A percentile compares a stretch with the other conserved stretches of the same genome.
Conservation (phyloP, 2,888 invertebrate species). For the Torymus texanus region DNA sequence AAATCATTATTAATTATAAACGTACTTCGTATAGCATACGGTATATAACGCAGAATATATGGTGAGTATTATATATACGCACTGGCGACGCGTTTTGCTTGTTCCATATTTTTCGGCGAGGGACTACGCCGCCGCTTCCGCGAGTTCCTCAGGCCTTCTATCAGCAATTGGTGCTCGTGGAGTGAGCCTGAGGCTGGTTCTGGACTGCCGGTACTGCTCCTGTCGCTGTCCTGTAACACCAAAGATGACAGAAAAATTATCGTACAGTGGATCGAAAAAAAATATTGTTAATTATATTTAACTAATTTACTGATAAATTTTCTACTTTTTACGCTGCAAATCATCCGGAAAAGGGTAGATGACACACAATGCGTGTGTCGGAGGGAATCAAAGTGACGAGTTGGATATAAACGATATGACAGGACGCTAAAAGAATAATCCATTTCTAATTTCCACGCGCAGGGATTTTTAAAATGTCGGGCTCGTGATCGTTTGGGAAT, state of each 20-base stretch:
- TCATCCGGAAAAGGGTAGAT: too few species aligned
- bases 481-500: too few species aligned
- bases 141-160: constrained; percentile 70
- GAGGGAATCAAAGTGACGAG: too few species aligned
- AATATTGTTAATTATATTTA: neutral
- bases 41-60: neutral
- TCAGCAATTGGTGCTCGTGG: constrained; percentile 72
- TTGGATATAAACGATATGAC: too few species aligned
- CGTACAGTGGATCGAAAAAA: neutral
- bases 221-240: constrained; percentile 70
- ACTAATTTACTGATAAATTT: neutral
- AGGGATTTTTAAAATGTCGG: too few species aligned
- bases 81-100: constrained; percentile 78
- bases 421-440: too few species aligned
- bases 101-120: constrained; percentile 74
- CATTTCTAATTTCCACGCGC: too few species aligned
- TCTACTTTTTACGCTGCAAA: too few species aligned
- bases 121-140: constrained; percentile 70
- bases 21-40: neutral
- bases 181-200: constrained; percentile 69
- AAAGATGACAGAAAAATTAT: neutral
- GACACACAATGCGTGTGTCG: too few species aligned
- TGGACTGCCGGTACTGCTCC: constrained; percentile 73
- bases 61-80: constrained; percentile 69
- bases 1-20: neutral